Conservation (phyloP, 2,113 vertebrate genomes). For the Reinhardtius hippoglossoides region DNA sequence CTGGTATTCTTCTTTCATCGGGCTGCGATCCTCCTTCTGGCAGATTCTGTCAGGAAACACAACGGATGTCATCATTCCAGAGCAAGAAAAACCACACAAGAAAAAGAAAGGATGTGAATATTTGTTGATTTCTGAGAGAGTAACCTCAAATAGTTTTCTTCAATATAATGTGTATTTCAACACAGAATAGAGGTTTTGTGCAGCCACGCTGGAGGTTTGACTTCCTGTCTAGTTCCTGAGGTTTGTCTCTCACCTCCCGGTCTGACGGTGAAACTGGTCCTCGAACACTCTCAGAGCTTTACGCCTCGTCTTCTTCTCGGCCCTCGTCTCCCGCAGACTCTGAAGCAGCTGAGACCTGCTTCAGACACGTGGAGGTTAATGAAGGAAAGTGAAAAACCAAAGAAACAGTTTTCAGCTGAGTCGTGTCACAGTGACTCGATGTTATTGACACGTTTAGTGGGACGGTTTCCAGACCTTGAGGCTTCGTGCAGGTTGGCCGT, state of each 20-base stretch:
- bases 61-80: background rate
- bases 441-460: no score
- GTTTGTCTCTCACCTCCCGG: conserved; percentile 87
- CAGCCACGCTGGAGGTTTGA: background rate
- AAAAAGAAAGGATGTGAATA: background rate
- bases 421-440: background rate
- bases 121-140: background rate
- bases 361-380: background rate
- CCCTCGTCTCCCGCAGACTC: conserved; percentile 90
- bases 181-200: background rate
- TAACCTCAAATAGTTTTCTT: no score
- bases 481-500: conserved; percentile 94
- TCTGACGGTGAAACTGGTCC: conserved; percentile 92
- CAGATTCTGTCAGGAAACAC: conserved; percentile 82
- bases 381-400: no score
- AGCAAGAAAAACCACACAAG: background rate
- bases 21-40: conserved; percentile 92
- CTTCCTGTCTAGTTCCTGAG: background rate
- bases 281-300: conserved; percentile 94
- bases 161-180: background rate
- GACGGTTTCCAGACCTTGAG: conserved; percentile 80
- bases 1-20: conserved; percentile 92
- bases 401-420: background rate
- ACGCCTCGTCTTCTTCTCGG: conserved; percentile 91
- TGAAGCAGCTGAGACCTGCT: conserved; percentile 90